phyloP scores from a whole-genome alignment of 2,888 invertebrate species.

The Lithophane leautieri region DNA sequence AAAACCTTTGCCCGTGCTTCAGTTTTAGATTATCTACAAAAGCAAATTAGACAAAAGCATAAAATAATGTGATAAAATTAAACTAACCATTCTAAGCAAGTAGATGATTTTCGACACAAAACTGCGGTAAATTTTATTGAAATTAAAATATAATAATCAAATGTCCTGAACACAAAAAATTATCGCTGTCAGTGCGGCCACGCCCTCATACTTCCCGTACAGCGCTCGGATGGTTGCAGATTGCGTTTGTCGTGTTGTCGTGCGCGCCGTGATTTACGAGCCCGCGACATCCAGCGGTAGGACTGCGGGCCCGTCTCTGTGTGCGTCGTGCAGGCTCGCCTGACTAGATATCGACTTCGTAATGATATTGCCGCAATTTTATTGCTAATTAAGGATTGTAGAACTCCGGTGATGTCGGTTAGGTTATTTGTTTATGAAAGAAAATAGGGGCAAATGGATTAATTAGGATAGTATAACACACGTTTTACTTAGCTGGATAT shows the following conservation, averaged over 20 bases:
- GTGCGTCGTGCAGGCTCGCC: conserved; percentile 47
- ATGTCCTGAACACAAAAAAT: neutral
- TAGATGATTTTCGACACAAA: no score
- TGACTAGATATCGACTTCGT: conserved; percentile 48
- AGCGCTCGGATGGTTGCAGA: conserved; percentile 58
- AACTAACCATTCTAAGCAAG: neutral
- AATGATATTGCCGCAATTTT: conserved; percentile 55
- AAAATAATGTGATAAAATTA: neutral
- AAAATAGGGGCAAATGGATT: neutral
- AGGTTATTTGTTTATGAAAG: neutral
- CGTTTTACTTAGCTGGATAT: neutral
- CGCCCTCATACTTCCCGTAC: conserved; percentile 39
- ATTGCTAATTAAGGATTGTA: conserved; percentile 47
- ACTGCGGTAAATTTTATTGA: neutral
- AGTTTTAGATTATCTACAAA: neutral
- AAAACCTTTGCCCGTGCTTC: neutral
- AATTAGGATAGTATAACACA: neutral
- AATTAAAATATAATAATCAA: neutral
- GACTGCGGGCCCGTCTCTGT: conserved; percentile 30
- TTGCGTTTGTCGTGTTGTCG: conserved; percentile 65
- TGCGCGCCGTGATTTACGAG: conserved; percentile 71
- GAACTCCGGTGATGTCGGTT: neutral
- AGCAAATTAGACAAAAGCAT: neutral
- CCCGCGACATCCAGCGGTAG: conserved; percentile 57
- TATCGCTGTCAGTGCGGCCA: conserved; percentile 30